These are phyloP conservation scores for Cerastis rubricosa DNA, from an alignment of 2,888 invertebrate genomes.

Conservation along the genomic window DNA sequence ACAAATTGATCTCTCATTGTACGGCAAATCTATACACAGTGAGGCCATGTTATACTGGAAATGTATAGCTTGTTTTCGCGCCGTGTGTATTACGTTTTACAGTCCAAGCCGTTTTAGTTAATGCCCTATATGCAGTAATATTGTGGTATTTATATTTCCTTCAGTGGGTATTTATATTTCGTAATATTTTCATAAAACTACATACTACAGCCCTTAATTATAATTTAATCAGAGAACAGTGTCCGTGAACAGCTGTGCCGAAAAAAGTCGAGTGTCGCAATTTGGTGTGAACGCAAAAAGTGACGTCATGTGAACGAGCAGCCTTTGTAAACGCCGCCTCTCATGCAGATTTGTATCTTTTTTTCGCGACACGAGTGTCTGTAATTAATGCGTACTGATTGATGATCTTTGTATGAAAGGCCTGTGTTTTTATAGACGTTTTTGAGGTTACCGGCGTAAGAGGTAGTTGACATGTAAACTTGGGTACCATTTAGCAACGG, in stretches of 20 bases:
- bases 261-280: conserved; percentile 43
- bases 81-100: too few relatives aligned
- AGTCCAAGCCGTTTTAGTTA: too few relatives aligned
- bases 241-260: conserved; percentile 26
- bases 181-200: too few relatives aligned
- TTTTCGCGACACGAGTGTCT: conserved; percentile 23
- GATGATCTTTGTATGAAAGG: conserved; percentile 34
- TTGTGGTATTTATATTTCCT: too few relatives aligned
- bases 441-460: conserved; percentile 51
- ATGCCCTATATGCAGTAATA: not conserved
- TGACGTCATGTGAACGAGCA: conserved; percentile 35
- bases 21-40: too few relatives aligned
- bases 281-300: conserved; percentile 28
- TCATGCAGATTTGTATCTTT: conserved; percentile 27
- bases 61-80: too few relatives aligned
- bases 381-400: conserved; percentile 53
- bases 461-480: conserved; percentile 50
- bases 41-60: too few relatives aligned
- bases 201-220: too few relatives aligned
- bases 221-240: conserved; percentile 24
- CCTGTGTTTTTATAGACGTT: conserved; percentile 12
- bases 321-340: conserved; percentile 51
- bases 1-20: too few relatives aligned
- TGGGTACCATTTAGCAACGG: conserved; percentile 14
- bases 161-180: too few relatives aligned